Evolutionary conservation across 2,888 invertebrate species (phyloP).

Genomic region (Andrena haemorrhoa): DNA sequence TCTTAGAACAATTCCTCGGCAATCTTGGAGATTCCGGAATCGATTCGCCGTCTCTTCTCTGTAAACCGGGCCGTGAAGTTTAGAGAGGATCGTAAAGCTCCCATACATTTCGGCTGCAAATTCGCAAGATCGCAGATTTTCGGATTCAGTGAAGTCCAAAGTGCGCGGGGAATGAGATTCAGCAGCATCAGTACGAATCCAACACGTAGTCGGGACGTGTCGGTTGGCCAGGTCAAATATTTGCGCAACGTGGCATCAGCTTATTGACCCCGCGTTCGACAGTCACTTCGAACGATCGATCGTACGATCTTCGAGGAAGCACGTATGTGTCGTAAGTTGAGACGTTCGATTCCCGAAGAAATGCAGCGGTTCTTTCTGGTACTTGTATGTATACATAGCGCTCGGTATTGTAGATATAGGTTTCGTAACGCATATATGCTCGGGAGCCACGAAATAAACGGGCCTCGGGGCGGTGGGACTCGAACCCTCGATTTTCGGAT

Average conservation of each 20-base stretch:
- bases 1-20: background rate
- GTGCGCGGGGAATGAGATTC: background rate
- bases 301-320: background rate
- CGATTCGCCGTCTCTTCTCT: background rate
- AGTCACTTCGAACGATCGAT: background rate
- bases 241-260: constrained; percentile 75
- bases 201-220: constrained; percentile 21
- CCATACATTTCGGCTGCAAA: background rate
- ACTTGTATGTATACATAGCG: no score
- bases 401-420: no score
- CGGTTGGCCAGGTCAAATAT: constrained; percentile 70
- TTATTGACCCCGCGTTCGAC: constrained; percentile 66
- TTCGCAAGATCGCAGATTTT: background rate
- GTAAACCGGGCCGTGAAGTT: background rate
- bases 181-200: constrained; percentile 8
- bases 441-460: no score
- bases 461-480: no score
- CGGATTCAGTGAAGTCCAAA: background rate
- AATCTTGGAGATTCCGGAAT: background rate
- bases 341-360: background rate
- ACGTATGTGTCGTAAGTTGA: background rate
- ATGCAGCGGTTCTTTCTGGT: background rate
- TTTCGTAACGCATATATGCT: no score
- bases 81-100: no score
- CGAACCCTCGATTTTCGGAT: no score